Base-by-base conservation (phyloP, 2,888 invertebrate species). In the Phasia obesa region DNA sequence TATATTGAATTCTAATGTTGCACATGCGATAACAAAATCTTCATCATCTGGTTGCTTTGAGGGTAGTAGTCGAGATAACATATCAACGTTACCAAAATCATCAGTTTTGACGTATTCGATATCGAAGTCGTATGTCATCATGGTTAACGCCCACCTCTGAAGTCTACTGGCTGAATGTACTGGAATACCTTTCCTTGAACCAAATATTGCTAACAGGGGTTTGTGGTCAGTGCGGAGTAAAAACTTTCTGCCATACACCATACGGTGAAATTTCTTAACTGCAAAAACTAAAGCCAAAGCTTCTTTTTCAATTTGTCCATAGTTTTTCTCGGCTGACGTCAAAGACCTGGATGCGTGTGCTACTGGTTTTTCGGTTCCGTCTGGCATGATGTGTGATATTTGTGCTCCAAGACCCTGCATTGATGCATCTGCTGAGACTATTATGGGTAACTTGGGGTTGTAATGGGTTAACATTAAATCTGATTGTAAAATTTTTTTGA, bases 181-280 rank as follows among this genome's bases (percentile, higher is more conserved):
- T 51, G 86, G 89, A 85, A 85, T 88, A 17, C 84, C 87, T 55
- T 80, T 84, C 85, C 86, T 86, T 11, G 81, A 71, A 1, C 87
- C 86, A 64, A 92, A 89, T 53, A 92, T 88, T 11, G 86, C 84
- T 4, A 85, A 80, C 19, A 92, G 84, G 3, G 92, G 91, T 71
- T 90, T 86, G 75, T 91, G 89, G 79, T 91, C 91, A 0, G 91
- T 92, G 13, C 69, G 79, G 0, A 86, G 73, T 19, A 55, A 65
- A 74, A 83, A 77, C n/a, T 84, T 59, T 23, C 84, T 53, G 0
- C 83, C 80, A 73, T 81, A 85, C 15, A 85, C 17, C 84, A 84
- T 83, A 11, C 79, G 53, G 31, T 85, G 84, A 75, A 86, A 85
- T 35, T 77, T 85, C 15, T 38, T 82, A 83, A n/a, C n/a, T n/a